A percentile compares a stretch with the other conserved stretches of the same genome.
Conservation (phyloP, 2,113 vertebrate genomes). For the Symphodus melops region DNA sequence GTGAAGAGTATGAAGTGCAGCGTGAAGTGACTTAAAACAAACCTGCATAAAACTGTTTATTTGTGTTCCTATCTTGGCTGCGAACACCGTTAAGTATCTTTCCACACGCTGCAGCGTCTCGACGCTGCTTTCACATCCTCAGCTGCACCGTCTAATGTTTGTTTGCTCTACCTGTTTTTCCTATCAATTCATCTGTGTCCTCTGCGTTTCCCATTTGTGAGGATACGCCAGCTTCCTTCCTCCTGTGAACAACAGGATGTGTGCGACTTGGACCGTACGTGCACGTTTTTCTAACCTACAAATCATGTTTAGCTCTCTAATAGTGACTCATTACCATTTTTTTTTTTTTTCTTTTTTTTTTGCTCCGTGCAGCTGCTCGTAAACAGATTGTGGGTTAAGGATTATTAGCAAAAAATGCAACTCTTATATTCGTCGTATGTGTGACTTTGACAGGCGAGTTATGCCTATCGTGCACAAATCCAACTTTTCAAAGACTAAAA, state of each 20-base stretch:
- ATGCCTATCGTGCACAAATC: no score
- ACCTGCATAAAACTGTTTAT: neutral
- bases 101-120: slow-evolving; percentile 18
- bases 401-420: neutral
- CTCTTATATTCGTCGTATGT: no score
- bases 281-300: slow-evolving; percentile 38
- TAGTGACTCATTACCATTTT: slow-evolving; percentile 1
- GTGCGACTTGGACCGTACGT: slow-evolving; percentile 44
- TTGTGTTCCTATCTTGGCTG: slow-evolving; percentile 11
- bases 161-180: slow-evolving; percentile 62
- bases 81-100: slow-evolving; percentile 19
- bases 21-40: slow-evolving; percentile 3
- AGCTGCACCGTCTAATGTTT: slow-evolving; percentile 26
- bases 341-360: no score
- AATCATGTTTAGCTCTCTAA: slow-evolving; percentile 46
- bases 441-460: neutral
- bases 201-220: slow-evolving; percentile 64
- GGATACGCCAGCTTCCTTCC: slow-evolving; percentile 66
- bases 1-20: neutral
- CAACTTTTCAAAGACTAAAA: no score
- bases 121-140: slow-evolving; percentile 16
- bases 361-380: slow-evolving; percentile 3
- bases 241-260: slow-evolving; percentile 74
- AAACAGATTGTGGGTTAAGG: neutral
- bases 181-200: slow-evolving; percentile 43